Conservation (phyloP, 1,140 invertebrate genomes). For the Prorops nasuta region DNA sequence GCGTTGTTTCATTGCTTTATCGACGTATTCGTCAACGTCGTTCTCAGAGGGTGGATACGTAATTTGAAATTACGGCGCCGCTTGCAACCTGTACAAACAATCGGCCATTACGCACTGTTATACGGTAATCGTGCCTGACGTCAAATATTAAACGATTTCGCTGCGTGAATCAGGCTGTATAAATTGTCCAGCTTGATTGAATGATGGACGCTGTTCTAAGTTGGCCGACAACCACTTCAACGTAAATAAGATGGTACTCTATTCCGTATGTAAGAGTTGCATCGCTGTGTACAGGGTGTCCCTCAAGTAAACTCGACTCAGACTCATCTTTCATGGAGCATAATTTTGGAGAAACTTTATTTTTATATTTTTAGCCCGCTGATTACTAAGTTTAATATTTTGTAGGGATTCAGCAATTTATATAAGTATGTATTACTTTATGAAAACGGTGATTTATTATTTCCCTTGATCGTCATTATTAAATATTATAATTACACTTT, state of each 20-base stretch:
- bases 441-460: too few relatives aligned
- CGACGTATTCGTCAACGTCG: slow-evolving; percentile 16
- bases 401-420: too few relatives aligned
- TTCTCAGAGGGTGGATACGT: slow-evolving; percentile 25
- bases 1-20: not conserved
- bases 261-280: slow-evolving; percentile 27
- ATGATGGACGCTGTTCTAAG: slow-evolving; percentile 45
- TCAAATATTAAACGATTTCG: slow-evolving; percentile 51
- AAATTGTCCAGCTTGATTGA: slow-evolving; percentile 48
- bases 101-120: slow-evolving; percentile 37
- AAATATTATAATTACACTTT: too few relatives aligned
- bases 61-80: slow-evolving; percentile 36
- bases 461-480: too few relatives aligned
- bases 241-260: slow-evolving; percentile 44
- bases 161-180: slow-evolving; percentile 48
- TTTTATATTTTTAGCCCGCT: too few relatives aligned
- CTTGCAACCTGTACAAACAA: slow-evolving; percentile 41
- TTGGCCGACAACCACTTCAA: slow-evolving; percentile 48
- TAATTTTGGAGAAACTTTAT: too few relatives aligned
- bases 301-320: too few relatives aligned
- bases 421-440: too few relatives aligned
- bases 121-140: slow-evolving; percentile 49
- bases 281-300: slow-evolving; percentile 32
- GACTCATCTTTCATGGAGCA: too few relatives aligned
- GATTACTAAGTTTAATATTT: too few relatives aligned